Base-by-base conservation (phyloP, 1,140 invertebrate genomes). In the Euglossa dilemma region DNA sequence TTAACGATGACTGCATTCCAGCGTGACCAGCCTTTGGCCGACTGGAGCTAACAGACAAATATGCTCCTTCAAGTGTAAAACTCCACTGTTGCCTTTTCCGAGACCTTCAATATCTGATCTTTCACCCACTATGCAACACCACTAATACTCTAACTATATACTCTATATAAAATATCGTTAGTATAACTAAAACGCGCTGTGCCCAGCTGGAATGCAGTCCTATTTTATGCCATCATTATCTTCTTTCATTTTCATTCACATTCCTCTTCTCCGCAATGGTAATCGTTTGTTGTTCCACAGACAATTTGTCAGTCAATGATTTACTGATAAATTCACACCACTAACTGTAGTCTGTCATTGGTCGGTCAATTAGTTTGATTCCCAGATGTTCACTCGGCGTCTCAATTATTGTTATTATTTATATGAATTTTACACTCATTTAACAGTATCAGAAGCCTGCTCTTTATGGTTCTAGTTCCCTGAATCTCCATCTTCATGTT, bases 401-500 rank as follows among this genome's bases (percentile, higher is more conserved):
- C 92, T 93, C 90, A 93, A 91, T 94, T 92, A 93, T 92, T 94
- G 88, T 93, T 92, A 92, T 91, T 92, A 93, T 94, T 93, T 93
- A 92, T 93, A 94, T 83, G 91, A 93, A 93, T 93, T 94, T 93
- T 93, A 94, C 91, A 94, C 88, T 94, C 91, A 93, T 92, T 92
- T 90, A 92, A 93, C 91, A 92, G 90, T 80, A 89, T 83, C 89
- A 85, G 91, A 92, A 91, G 88, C 61, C 86, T 86, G 81, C 28
- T 90, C 73, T 87, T 87, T 83, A 87, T 77, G 83, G 74, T 92
- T 93, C 89, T 94, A 93, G 90, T 94, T 94, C 72, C 90, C 93
- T 71, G 92, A 87, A 80, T 93, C 94, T 47, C 90, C 94, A 36
- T 96, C 95, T 89, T 97, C 96, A 90, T 96, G 95, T 95, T 97